Conservation (phyloP, 2,888 invertebrate genomes). For the Leptarthrus brevirostris region DNA sequence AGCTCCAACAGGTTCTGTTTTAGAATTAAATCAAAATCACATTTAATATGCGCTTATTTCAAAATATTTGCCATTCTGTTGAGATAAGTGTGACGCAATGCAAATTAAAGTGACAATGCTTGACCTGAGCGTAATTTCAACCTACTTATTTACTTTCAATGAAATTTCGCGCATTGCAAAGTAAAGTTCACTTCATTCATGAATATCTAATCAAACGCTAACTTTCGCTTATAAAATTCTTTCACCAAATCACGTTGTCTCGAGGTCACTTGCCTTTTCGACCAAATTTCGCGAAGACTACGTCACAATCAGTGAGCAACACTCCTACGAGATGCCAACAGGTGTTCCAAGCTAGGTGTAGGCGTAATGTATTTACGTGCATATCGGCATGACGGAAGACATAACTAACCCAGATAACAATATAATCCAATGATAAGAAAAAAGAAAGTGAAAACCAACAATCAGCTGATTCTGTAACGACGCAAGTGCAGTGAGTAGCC, state of each 20-base stretch:
- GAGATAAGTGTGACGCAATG: not conserved
- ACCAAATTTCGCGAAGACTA: not conserved
- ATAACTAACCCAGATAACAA: constrained; percentile 20
- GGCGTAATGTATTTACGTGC: too few species aligned
- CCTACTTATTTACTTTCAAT: not conserved
- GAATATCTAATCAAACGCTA: too few species aligned
- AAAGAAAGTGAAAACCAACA: constrained; percentile 30
- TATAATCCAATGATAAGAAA: not conserved
- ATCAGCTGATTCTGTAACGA: not conserved
- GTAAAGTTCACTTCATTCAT: not conserved
- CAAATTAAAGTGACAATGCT: not conserved
- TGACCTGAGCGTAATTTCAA: constrained; percentile 8
- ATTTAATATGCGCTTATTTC: too few species aligned
- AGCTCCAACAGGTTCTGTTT: constrained; percentile 77
- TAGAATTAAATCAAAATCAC: too few species aligned
- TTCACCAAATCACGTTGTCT: constrained; percentile 4
- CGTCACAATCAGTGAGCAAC: not conserved
- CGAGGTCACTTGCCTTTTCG: constrained; percentile 16
- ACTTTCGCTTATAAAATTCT: constrained; percentile 22
- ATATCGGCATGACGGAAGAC: not conserved
- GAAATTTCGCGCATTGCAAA: not conserved
- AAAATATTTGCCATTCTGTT: too few species aligned
- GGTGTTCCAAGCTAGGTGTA: not conserved
- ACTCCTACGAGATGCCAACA: constrained; percentile 17
- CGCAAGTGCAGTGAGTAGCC: constrained; percentile 1